phyloP scores from a whole-genome alignment of 2,113 vertebrate genomes.

The Etia nguti region DNA sequence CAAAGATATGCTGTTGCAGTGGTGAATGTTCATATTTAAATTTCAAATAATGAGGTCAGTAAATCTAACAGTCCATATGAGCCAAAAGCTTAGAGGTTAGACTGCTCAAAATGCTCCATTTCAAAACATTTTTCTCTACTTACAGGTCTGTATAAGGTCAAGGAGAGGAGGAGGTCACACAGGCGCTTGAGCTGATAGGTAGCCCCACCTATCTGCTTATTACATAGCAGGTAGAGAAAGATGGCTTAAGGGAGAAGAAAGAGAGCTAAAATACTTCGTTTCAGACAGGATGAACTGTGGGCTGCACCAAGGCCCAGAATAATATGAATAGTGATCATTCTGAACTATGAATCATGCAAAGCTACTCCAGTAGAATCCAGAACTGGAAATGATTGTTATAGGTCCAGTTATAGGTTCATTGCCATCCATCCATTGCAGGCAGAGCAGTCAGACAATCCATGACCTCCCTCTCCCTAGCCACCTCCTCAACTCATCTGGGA shows the following conservation, averaged over 20 bases:
- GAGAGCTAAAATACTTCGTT: neutral
- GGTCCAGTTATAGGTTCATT: neutral
- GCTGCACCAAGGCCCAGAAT: neutral
- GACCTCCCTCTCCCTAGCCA: neutral
- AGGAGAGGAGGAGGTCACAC: neutral
- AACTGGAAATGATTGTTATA: neutral
- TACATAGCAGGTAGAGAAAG: neutral
- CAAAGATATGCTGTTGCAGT: neutral
- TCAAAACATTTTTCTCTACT: neutral
- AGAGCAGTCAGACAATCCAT: neutral
- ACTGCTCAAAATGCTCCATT: neutral
- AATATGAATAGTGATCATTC: neutral
- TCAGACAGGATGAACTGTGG: neutral
- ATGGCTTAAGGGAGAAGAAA: neutral
- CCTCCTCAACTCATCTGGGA: neutral
- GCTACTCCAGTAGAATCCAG: neutral
- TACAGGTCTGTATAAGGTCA: neutral
- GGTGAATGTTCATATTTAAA: neutral
- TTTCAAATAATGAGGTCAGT: neutral
- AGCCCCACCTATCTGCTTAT: neutral
- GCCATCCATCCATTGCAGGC: neutral
- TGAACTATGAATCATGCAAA: neutral
- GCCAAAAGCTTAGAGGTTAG: neutral
- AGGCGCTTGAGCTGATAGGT: neutral
- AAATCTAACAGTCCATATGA: neutral